A percentile compares a stretch with the other conserved stretches of the same genome.
phyloP scores from a whole-genome alignment of 2,888 invertebrate species.

The Lochmaea crataegi region DNA sequence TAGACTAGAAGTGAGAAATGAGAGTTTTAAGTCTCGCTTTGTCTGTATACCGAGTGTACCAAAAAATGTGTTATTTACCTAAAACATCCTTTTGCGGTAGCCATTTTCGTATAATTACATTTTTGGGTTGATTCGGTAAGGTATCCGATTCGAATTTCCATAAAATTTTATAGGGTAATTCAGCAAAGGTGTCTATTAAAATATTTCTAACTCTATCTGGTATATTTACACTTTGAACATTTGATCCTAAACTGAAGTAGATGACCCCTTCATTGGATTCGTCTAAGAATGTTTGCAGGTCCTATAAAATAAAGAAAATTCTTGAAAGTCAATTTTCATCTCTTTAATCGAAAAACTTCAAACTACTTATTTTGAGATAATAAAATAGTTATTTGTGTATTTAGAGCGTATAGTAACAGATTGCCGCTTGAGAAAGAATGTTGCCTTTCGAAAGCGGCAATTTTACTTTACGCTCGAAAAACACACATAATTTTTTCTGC shows the following conservation, averaged over 20 bases:
- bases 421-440: no score
- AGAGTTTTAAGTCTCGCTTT: no score
- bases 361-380: no score
- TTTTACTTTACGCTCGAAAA: no score
- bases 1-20: no score
- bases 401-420: no score
- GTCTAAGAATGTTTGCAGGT: constrained; percentile 59
- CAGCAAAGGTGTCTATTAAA: constrained; percentile 60
- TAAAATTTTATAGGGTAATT: constrained; percentile 62
- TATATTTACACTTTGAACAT: constrained; percentile 60
- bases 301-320: constrained; percentile 50
- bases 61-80: constrained; percentile 52
- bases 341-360: no score
- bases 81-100: constrained; percentile 66
- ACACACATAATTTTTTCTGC: no score
- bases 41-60: no score
- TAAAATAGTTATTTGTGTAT: no score
- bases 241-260: constrained; percentile 64
- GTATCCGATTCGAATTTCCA: constrained; percentile 65
- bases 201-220: constrained; percentile 55
- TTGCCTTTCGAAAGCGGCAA: no score
- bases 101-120: constrained; percentile 65
- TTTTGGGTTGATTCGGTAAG: constrained; percentile 59
- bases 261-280: constrained; percentile 60
- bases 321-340: no score